A percentile compares a stretch with the other conserved stretches of the same genome.
Conservation (phyloP, 2,888 invertebrate species). For the Erebia epiphron region DNA sequence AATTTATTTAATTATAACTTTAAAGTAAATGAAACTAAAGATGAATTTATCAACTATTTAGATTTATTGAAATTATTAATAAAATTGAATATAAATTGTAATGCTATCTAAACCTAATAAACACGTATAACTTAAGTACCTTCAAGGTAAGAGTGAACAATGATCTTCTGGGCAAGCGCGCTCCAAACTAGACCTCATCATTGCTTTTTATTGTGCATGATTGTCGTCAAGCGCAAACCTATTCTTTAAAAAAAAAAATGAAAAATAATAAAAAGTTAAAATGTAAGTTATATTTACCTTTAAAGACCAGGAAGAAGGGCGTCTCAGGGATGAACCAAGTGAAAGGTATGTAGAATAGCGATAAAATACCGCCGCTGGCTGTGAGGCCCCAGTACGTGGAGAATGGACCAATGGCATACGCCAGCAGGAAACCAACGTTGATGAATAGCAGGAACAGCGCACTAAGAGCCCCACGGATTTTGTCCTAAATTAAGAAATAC, state of each 20-base stretch:
- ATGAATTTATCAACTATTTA: neutral
- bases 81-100: too few species aligned
- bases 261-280: neutral
- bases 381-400: conserved; percentile 86
- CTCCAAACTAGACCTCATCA: too few species aligned
- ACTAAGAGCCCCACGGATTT: conserved; percentile 90
- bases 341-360: conserved; percentile 84
- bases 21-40: neutral
- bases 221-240: too few species aligned
- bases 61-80: too few species aligned
- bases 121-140: too few species aligned
- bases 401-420: conserved; percentile 89
- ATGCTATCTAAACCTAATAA: too few species aligned
- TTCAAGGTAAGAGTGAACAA: too few species aligned
- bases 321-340: conserved; percentile 91
- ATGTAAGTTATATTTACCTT: conserved; percentile 63
- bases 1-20: too few species aligned
- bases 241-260: too few species aligned
- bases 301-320: conserved; percentile 87
- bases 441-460: conserved; percentile 91
- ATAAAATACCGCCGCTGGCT: conserved; percentile 85
- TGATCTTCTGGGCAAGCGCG: too few species aligned
- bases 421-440: conserved; percentile 86
- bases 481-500: conserved; percentile 73
- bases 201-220: too few species aligned